Evolutionary conservation across 2,113 vertebrate species (phyloP).

Genomic region (Theropithecus gelada): DNA sequence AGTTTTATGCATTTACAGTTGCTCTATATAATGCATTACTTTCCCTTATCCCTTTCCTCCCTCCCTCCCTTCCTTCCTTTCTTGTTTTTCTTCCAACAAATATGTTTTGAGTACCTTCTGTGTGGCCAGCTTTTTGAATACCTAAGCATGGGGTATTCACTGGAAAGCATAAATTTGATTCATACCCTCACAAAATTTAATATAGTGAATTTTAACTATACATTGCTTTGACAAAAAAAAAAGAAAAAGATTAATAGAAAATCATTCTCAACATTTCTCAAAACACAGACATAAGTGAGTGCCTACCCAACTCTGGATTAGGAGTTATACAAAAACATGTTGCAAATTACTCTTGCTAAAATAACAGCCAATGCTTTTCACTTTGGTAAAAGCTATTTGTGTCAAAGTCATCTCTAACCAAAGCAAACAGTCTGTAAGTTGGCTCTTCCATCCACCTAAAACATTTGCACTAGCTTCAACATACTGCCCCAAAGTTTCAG

Average conservation of each 20-base stretch:
- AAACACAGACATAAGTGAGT: neutral
- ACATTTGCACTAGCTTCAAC: neutral
- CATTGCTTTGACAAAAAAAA: neutral
- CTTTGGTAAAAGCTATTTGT: neutral
- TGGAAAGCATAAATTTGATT: neutral
- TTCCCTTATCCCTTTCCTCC: rapidly evolving
- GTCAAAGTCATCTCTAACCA: neutral
- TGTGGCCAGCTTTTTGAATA: neutral
- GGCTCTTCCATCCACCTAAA: neutral
- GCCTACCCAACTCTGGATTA: no score
- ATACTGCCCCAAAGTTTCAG: neutral
- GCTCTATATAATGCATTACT: neutral
- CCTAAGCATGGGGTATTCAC: neutral
- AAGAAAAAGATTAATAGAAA: neutral
- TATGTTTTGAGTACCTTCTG: neutral
- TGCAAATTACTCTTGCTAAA: neutral
- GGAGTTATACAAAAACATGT: neutral
- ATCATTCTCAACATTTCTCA: neutral
- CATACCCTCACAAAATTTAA: neutral
- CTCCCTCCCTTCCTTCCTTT: neutral
- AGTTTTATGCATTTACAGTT: neutral
- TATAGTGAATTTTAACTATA: neutral
- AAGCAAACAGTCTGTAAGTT: neutral
- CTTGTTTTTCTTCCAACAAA: neutral
- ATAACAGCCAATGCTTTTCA: neutral